Conservation (phyloP, 2,888 invertebrate species). For the Stenoptilia bipunctidactyla region DNA sequence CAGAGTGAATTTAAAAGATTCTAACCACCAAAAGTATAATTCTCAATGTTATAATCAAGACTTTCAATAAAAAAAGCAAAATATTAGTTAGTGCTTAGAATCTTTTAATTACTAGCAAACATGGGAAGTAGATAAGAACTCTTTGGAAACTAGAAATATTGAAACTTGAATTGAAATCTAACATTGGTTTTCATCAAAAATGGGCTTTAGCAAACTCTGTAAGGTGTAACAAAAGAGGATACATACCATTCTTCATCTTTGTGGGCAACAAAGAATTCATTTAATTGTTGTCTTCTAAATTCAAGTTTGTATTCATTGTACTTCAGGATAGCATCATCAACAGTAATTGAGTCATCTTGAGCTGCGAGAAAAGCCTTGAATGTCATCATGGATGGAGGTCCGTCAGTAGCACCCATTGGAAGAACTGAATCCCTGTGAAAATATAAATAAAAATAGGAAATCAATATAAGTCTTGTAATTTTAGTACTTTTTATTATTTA, state of each 20-base stretch:
- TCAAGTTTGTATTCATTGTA: conserved; percentile 99
- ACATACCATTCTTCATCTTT: conserved; percentile 99
- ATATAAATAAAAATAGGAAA: too few species aligned
- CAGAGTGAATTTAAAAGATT: conserved; percentile 50
- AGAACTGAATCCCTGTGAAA: conserved; percentile 62
- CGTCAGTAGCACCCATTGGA: conserved; percentile 66
- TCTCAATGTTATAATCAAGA: conserved; percentile 1
- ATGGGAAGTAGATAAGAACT: neutral
- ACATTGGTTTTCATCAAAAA: too few species aligned
- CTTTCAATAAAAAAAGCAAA: too few species aligned
- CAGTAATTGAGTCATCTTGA: conserved; percentile 97
- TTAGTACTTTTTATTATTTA: too few species aligned
- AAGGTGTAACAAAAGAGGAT: neutral
- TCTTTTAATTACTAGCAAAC: conserved; percentile 47
- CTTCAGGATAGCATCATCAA: conserved; percentile 95
- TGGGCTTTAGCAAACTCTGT: neutral
- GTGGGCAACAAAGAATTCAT: conserved; percentile 98
- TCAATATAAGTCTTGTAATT: too few species aligned
- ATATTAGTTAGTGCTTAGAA: conserved; percentile 55
- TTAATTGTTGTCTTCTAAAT: conserved; percentile 94
- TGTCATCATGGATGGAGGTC: conserved; percentile 95
- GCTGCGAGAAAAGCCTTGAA: conserved; percentile 96
- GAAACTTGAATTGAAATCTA: neutral
- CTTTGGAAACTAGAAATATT: neutral
- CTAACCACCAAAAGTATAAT: conserved; percentile 34